Evolutionary conservation across 2,113 vertebrate species (phyloP), one percentile per base, ranked within the genome.

Genomic region (Python bivittatus): DNA sequence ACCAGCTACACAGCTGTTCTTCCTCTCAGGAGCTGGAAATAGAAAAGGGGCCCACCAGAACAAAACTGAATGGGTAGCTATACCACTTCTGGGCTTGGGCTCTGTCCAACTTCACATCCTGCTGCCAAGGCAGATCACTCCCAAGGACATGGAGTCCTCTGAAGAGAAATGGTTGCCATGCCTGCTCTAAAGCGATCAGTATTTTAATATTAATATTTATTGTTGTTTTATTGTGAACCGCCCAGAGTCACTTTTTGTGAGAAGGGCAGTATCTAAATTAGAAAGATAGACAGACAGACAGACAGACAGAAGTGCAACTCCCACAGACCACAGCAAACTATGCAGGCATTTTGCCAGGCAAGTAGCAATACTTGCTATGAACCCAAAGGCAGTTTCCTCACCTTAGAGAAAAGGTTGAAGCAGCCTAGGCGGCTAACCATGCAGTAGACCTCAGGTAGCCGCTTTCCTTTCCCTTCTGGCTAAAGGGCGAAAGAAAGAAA

Each of bases 391-490:
- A 93, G 58, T 86, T 88, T 90, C 94, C 96, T 98, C 98, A 99
- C 99, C 99, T 99, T 99, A 88, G 99, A 98, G 97, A 99, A 99
- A 92, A 99, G 98, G 97, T 99, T 99, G 98, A 99, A 99, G 97
- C 99, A 99, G 96, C 99, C 99, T 57, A 99, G 97, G 93, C 98
- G 98, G 97, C 99, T 99, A 84, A 99, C 98, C 92, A 99, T 98
- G 96, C 99, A 99, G 95, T 99, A 99, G 0, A 99, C 99, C 90
- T 99, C 99, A 4, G 99, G 99, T 54, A 99, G 98, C 83, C 99
- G 97, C 96, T 99, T 99, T 88, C 99, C 99, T 94, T 98, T 99
- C 93, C 99, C 99, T 96, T 98, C 98, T 84, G 98, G 98, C 98
- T 98, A 92, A 93, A 97, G 96, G 91, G 38, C 92, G 97, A 96